Evolutionary conservation across 2,797 vertebrate species (phyloP).

Genomic region (Phylloscopus collybita): DNA sequence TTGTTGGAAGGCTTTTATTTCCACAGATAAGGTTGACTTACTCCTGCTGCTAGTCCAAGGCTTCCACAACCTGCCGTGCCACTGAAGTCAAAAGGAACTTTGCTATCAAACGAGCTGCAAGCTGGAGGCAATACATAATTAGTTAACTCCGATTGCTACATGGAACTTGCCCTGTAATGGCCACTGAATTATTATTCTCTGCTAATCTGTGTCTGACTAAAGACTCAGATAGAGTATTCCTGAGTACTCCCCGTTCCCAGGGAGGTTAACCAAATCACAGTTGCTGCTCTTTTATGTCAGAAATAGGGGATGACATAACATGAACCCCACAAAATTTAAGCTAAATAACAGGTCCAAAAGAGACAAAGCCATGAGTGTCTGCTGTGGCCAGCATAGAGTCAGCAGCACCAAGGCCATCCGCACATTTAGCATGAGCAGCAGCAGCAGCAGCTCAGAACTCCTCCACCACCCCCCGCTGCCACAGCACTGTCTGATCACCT

Average conservation of each 20-base stretch:
- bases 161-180: neutral
- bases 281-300: neutral
- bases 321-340: neutral
- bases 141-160: neutral
- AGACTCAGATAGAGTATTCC: neutral
- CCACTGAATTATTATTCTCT: constrained; percentile 11
- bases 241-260: neutral
- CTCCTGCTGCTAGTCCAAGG: neutral
- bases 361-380: neutral
- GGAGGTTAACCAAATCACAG: neutral
- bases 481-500: neutral
- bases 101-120: neutral
- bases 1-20: neutral
- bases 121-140: constrained; percentile 28
- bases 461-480: accelerated
- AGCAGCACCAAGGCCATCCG: neutral
- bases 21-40: neutral
- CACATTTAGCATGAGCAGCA: neutral
- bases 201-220: neutral
- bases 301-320: neutral
- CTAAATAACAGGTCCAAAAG: neutral
- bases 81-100: neutral
- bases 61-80: neutral
- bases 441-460: neutral
- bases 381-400: neutral